phyloP scores from a whole-genome alignment of 2,888 invertebrate species.

The Xylophagus ater region DNA sequence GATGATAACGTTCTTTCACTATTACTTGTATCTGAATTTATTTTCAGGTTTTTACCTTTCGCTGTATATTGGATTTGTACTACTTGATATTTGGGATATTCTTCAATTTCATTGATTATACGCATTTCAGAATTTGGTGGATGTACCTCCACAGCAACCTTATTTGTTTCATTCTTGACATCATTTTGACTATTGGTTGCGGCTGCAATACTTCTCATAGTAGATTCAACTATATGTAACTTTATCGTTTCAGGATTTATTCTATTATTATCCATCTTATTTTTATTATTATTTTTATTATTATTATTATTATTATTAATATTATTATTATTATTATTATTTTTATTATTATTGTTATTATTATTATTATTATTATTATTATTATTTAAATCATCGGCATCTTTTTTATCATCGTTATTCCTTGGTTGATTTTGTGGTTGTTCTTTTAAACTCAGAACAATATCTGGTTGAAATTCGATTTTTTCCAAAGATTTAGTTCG shows the following conservation, averaged over 20 bases:
- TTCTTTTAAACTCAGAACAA: neutral
- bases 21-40: constrained; percentile 2
- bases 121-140: constrained; percentile 6
- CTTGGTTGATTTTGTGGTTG: too few species aligned
- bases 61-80: neutral
- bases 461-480: neutral
- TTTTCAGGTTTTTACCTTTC: too few species aligned
- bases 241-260: neutral
- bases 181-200: constrained; percentile 3
- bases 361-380: neutral
- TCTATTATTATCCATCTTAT: neutral
- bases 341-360: neutral
- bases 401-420: too few species aligned
- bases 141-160: constrained; percentile 12
- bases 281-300: neutral
- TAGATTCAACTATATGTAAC: constrained; percentile 6
- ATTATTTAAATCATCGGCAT: neutral
- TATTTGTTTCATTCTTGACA: neutral
- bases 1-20: neutral
- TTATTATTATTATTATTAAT: neutral
- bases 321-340: neutral
- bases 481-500: neutral
- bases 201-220: constrained; percentile 2
- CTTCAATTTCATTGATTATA: neutral
- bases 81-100: neutral